These are phyloP conservation scores for Camponotus pennsylvanicus DNA, from an alignment of 1,140 invertebrate species.

Conservation along the genomic window DNA sequence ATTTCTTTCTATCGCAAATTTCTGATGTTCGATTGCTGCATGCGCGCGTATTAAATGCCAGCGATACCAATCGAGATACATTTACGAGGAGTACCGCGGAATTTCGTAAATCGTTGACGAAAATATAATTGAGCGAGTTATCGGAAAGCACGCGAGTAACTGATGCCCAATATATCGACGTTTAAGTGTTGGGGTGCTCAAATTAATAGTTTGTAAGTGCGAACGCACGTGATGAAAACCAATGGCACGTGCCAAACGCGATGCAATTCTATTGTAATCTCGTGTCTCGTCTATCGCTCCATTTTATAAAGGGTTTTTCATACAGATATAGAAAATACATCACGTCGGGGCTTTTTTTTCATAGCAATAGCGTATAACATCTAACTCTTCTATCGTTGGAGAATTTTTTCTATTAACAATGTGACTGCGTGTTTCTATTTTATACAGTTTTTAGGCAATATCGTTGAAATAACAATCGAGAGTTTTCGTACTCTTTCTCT, in stretches of 20 bases:
- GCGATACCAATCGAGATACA: neutral
- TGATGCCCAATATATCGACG: neutral
- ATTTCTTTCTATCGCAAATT: neutral
- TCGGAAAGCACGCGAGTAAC: neutral
- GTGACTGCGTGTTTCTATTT: neutral
- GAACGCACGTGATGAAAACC: constrained; percentile 39
- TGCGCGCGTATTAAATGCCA: neutral
- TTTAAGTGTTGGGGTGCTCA: constrained; percentile 23
- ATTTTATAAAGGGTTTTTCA: neutral
- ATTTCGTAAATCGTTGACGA: constrained; percentile 33
- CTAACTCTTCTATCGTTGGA: neutral
- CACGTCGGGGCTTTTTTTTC: constrained; percentile 24
- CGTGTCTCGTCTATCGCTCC: neutral
- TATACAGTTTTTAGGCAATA: neutral
- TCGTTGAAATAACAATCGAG: neutral
- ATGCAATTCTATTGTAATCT: constrained; percentile 45
- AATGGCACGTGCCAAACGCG: constrained; percentile 27
- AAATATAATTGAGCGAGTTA: constrained; percentile 45
- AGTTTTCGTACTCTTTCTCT: no score
- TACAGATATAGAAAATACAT: constrained; percentile 21
- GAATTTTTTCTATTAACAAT: constrained; percentile 13
- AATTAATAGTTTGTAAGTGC: constrained; percentile 50
- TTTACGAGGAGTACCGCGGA: constrained; percentile 5
- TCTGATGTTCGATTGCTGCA: neutral
- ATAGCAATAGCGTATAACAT: constrained; percentile 3